phyloP scores from a whole-genome alignment of 2,888 invertebrate genomes.

The Thereva unica region DNA sequence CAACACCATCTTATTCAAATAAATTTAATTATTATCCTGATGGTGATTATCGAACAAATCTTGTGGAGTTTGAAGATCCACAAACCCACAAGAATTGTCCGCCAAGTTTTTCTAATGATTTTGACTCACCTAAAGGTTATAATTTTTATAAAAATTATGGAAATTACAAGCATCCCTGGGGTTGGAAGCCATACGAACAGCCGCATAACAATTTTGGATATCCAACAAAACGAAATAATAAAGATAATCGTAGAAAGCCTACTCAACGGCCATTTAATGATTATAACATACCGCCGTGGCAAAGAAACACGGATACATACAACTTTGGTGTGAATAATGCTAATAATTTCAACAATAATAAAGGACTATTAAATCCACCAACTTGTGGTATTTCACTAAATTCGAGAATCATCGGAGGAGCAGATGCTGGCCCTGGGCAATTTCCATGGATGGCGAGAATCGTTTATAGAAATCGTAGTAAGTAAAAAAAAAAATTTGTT shows the following conservation, averaged over 20 bases:
- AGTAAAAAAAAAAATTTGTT: slow-evolving; percentile 43
- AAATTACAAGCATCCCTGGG: slow-evolving; percentile 19
- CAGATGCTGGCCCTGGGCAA: slow-evolving; percentile 59
- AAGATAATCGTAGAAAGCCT: slow-evolving; percentile 5
- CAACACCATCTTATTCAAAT: slow-evolving; percentile 6
- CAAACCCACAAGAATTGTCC: slow-evolving; percentile 52
- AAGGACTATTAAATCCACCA: slow-evolving; percentile 42
- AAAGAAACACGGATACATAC: neutral
- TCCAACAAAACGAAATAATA: slow-evolving; percentile 1
- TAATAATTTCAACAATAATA: slow-evolving; percentile 23
- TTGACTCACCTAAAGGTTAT: slow-evolving; percentile 39
- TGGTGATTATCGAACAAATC: slow-evolving; percentile 41
- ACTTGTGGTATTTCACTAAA: slow-evolving; percentile 52
- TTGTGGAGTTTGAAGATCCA: slow-evolving; percentile 52
- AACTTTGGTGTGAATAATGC: neutral
- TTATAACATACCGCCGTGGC: neutral
- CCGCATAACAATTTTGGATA: slow-evolving; percentile 14
- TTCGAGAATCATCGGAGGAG: slow-evolving; percentile 60
- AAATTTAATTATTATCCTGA: slow-evolving; percentile 35
- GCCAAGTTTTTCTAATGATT: slow-evolving; percentile 49
- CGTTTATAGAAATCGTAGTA: slow-evolving; percentile 56
- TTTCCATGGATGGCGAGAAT: slow-evolving; percentile 65
- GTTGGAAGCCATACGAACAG: neutral
- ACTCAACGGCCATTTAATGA: neutral
- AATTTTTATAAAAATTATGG: neutral